Percentiles rank a stretch among this genome's conserved stretches.
Evolutionary conservation across 2,113 vertebrate genomes (phyloP).

Genomic region (Chlorodrepanis virens): DNA sequence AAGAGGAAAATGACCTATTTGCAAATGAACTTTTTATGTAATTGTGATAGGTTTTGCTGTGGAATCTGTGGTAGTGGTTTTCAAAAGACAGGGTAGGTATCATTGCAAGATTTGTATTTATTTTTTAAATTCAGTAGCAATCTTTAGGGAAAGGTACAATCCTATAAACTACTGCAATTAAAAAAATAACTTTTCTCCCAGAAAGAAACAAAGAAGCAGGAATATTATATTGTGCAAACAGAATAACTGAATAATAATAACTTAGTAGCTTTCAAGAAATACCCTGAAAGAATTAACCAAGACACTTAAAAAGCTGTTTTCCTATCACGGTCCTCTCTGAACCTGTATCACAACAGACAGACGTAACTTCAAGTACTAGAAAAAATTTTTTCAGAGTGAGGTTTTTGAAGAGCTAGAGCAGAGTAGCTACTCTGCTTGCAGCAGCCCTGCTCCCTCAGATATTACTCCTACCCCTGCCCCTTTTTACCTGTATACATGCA

Average conservation of each 20-base stretch:
- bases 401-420: neutral
- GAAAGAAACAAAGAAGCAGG: neutral
- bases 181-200: neutral
- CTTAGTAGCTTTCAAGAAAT: neutral
- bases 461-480: rapidly evolving
- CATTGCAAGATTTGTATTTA: neutral
- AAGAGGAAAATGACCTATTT: neutral
- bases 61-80: neutral
- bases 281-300: neutral
- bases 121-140: neutral
- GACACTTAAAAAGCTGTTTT: neutral
- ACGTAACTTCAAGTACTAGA: neutral
- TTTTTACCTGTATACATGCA: neutral
- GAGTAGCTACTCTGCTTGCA: neutral
- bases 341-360: neutral
- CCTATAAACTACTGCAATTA: neutral
- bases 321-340: neutral
- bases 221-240: neutral
- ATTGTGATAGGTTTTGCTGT: neutral
- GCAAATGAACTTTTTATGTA: neutral
- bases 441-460: neutral
- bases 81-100: neutral
- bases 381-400: neutral
- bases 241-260: neutral
- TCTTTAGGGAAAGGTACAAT: neutral